These are phyloP conservation scores for Tympanuchus pallidicinctus DNA, from an alignment of 2,113 vertebrate genomes.

Conservation along the genomic window DNA sequence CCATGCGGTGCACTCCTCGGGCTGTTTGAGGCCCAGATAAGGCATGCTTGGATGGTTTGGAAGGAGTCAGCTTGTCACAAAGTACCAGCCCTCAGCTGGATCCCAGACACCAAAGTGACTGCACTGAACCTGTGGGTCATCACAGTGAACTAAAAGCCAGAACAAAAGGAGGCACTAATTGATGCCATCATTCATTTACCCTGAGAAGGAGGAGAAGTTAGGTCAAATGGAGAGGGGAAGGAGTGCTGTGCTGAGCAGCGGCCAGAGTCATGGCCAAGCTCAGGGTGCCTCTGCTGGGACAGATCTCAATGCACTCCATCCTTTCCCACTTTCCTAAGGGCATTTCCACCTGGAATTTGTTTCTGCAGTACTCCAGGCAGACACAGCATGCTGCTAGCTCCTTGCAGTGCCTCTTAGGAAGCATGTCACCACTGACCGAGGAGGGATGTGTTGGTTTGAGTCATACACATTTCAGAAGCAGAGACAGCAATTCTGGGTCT, in stretches of 20 bases:
- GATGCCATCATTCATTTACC: background rate
- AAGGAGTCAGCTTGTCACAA: background rate
- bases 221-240: background rate
- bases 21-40: background rate
- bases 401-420: background rate
- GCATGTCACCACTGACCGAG: background rate
- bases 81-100: background rate
- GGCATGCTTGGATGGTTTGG: background rate
- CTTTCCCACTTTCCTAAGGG: background rate
- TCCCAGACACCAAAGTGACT: background rate
- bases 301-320: too few species aligned
- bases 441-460: background rate
- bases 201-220: background rate
- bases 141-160: background rate
- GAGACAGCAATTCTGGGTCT: background rate
- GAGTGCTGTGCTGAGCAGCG: background rate
- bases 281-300: too few species aligned
- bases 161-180: background rate
- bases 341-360: background rate
- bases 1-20: fast-evolving
- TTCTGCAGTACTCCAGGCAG: background rate
- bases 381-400: background rate
- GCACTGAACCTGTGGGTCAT: background rate
- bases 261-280: background rate
- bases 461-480: background rate